A percentile compares a stretch with the other conserved stretches of the same genome.
These are phyloP conservation scores for Trichacis sp. DNA, from an alignment of 2,888 invertebrate genomes.

Conservation along the genomic window DNA sequence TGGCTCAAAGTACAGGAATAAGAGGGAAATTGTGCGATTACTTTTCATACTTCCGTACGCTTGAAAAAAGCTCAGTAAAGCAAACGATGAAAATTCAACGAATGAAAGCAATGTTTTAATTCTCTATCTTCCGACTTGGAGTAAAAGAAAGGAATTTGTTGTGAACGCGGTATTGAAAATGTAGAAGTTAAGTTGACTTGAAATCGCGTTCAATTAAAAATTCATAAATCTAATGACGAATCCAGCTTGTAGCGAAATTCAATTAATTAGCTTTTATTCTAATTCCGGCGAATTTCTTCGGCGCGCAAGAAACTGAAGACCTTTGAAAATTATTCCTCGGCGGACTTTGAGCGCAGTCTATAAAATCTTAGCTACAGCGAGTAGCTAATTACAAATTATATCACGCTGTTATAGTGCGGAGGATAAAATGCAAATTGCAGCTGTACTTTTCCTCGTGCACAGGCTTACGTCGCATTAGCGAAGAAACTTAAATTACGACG, in stretches of 20 bases:
- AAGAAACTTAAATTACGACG: slow-evolving; percentile 2
- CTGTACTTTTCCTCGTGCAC: neutral
- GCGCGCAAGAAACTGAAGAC: slow-evolving; percentile 3
- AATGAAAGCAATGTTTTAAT: no score
- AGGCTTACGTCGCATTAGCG: slow-evolving; percentile 2
- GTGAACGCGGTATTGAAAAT: no score
- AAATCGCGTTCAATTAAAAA: neutral
- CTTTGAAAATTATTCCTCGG: slow-evolving; percentile 8
- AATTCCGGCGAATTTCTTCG: neutral
- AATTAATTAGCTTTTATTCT: neutral
- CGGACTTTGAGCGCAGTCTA: neutral
- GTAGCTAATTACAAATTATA: slow-evolving; percentile 11
- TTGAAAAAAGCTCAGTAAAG: no score
- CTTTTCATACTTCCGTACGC: no score
- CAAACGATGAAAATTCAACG: no score
- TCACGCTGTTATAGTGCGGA: neutral
- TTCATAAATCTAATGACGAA: neutral
- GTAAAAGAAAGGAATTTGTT: no score
- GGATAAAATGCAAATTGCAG: slow-evolving; percentile 7
- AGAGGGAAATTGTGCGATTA: no score
- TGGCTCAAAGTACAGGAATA: no score
- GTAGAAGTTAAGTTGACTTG: neutral
- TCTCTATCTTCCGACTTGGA: no score
- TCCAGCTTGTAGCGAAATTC: neutral
- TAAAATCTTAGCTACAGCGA: slow-evolving; percentile 11